Base-by-base conservation (phyloP, 2,113 vertebrate genomes). In the Cinclus cinclus region DNA sequence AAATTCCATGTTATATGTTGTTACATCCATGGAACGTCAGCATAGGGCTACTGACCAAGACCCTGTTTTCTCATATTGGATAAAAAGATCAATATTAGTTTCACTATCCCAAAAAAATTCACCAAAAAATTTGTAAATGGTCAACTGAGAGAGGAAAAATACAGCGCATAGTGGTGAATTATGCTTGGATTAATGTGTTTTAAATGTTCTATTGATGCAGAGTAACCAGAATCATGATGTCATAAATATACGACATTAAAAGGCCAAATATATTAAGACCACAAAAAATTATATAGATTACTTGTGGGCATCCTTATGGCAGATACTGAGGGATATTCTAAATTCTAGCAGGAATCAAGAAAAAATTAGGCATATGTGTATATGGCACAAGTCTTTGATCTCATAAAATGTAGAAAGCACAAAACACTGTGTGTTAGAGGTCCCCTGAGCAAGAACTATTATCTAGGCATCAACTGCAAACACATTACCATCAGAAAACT, bases 341-440 rank as follows among this genome's bases (percentile, higher is more conserved):
- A 89, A 84, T 87, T 60, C 37, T 63, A 94, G 79, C 60, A 90
- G 91, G 89, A 97, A 92, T 83, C 62, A 65, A 91, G 79, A 95
- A 90, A 92, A n/a, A 95, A 94, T 91, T 95, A 89, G 49, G 60
- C 69, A 88, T 90, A 52, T 50, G 13, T 92, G 80, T 33, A 17
- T 92, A 80, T 59, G 71, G 42, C 79, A 94, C 13, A 59, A 68
- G 18, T 47, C 56, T 75, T 71, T 41, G 80, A 75, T 59, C 30
- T 77, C 37, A 20, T 35, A 50, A 78, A 81, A 55, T 37, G 55
- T 73, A 71, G 30, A 50, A 89, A 27, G 44, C 41, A 81, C 18
- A 68, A 89, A 82, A 90, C 27, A 44, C 35, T 53, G 10, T 55
- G 70, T 70, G 30, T 74, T 59, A 67, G 37, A 83, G 33, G 22